phyloP scores from a whole-genome alignment of 2,888 invertebrate genomes.

The Corythucha ciliata region DNA sequence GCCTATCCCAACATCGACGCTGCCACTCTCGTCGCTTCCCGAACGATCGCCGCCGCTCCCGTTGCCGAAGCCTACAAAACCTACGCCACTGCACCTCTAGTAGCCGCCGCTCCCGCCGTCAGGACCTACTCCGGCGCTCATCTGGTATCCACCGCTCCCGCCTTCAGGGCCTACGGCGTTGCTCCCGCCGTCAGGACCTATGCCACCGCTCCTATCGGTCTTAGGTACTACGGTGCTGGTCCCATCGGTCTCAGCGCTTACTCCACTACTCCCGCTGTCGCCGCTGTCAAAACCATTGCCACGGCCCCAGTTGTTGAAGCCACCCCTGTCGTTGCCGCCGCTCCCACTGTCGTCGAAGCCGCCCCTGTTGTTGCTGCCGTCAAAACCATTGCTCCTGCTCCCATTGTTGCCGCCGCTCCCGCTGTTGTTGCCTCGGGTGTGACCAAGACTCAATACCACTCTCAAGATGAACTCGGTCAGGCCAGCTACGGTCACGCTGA shows the following conservation, averaged over 20 bases:
- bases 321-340: neutral
- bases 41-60: conserved; percentile 17
- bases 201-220: conserved; percentile 18
- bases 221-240: conserved; percentile 6
- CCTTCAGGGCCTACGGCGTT: neutral
- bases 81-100: conserved; percentile 1
- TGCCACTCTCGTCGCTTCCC: conserved; percentile 9
- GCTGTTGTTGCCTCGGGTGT: conserved; percentile 35
- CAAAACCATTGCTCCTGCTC: conserved; percentile 9
- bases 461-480: conserved; percentile 43
- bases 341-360: conserved; percentile 16
- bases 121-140: conserved; percentile 14
- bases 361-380: conserved; percentile 17
- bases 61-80: neutral
- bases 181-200: conserved; percentile 12
- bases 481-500: conserved; percentile 42
- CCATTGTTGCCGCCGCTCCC: conserved; percentile 31
- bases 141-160: conserved; percentile 6
- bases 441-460: conserved; percentile 42
- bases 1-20: neutral
- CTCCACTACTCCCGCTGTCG: conserved; percentile 5
- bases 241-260: conserved; percentile 11
- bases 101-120: conserved; percentile 12
- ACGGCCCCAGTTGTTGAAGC: conserved; percentile 13
- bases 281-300: conserved; percentile 1